Base-by-base conservation (phyloP, 2,113 vertebrate genomes). In the Pterophyllum scalare region DNA sequence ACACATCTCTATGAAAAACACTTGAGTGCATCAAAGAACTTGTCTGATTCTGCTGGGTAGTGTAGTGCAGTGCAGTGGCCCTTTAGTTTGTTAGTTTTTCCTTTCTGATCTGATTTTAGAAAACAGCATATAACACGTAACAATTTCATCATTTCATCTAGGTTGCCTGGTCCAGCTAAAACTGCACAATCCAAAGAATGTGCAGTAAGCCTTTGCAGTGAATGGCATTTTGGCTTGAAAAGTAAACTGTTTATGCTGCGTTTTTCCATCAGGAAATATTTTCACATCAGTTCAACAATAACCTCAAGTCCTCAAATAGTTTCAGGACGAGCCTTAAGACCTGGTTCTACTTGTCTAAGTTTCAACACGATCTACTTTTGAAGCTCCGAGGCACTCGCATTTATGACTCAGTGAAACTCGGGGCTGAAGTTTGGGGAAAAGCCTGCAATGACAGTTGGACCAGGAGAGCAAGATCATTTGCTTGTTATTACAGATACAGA, bases 391-490 rank as follows among this genome's bases (percentile, higher is more conserved):
- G 67, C 61, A 11, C 33, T 57, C 19, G 0, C 7, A 17, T 56
- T 22, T 19, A 1, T 77, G 83, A 90, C 83, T 85, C 79, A 83
- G 62, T 72, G 33, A 56, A 20, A n/a, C 77, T 64, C 14, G 9
- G 38, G 14, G 12, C 22, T 62, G 79, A 60, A 70, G 76, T 62
- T 67, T 14, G n/a, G 59, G 65, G 38, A 49, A 43, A 52, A 72
- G 33, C 88, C 78, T 14, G 60, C 35, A 74, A 75, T 43, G 22
- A 54, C 75, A 12, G 81, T 64, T 59, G 80, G 81, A 88, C 86
- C 81, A 83, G 89, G 86, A 80, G 75, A 90, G 86, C 90, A 7
- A 80, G 81, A 81, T 91, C 20, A 79, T 86, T 83, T 54, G 80
- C 75, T 78, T 77, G 59, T 75, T 74, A 38, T 87, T 65, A 46